Evolutionary conservation across 2,888 invertebrate genomes (phyloP).

Genomic region (Oscheius myriophilus): DNA sequence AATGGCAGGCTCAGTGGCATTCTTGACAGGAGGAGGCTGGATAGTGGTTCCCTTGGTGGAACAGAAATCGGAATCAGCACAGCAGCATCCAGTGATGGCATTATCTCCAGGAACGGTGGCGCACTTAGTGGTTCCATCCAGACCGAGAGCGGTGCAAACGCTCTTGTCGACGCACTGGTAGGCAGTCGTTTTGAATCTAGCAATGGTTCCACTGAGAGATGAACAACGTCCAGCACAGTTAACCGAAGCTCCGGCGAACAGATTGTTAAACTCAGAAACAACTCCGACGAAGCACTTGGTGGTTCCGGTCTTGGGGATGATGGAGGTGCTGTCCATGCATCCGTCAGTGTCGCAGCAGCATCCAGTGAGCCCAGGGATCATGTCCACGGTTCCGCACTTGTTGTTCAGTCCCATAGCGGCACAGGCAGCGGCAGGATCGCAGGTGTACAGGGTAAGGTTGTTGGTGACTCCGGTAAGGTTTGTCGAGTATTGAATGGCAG

Average conservation of each 20-base stretch:
- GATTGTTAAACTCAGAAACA: conserved; percentile 17
- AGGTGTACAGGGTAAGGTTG: conserved; percentile 41
- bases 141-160: conserved; percentile 36
- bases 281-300: conserved; percentile 52
- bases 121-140: conserved; percentile 42
- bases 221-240: conserved; percentile 48
- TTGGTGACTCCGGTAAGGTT: conserved; percentile 29
- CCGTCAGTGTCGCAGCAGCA: conserved; percentile 51
- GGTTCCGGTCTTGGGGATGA: conserved; percentile 44
- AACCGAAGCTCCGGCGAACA: conserved; percentile 36
- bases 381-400: conserved; percentile 33
- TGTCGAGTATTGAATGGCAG: conserved; percentile 38
- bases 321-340: conserved; percentile 41
- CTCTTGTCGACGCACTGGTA: conserved; percentile 41
- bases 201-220: conserved; percentile 37
- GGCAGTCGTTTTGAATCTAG: conserved; percentile 35
- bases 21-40: conserved; percentile 11
- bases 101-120: conserved; percentile 34
- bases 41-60: conserved; percentile 32
- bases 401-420: conserved; percentile 30
- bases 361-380: conserved; percentile 43
- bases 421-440: conserved; percentile 49
- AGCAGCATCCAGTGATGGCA: conserved; percentile 47
- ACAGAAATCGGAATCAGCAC: conserved; percentile 48
- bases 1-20: conserved; percentile 36